Conservation (phyloP, 2,113 vertebrate species). For the Varanus komodoensis region DNA sequence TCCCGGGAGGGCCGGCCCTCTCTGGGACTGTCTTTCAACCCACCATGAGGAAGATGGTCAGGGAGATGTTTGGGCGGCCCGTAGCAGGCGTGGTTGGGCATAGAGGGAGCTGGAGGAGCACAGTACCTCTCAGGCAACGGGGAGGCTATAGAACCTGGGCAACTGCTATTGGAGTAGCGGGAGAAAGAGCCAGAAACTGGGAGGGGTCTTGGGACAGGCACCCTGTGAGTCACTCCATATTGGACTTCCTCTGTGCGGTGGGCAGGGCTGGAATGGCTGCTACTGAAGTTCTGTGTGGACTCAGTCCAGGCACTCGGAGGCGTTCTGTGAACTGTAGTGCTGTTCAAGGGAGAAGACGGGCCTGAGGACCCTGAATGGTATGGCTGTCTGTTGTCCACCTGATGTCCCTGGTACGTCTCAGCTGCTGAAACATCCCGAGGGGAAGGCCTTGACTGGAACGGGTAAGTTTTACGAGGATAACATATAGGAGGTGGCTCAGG, state of each 20-base stretch:
- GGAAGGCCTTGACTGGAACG: slow-evolving; percentile 65
- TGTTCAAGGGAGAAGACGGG: slow-evolving; percentile 74
- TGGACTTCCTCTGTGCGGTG: slow-evolving; percentile 82
- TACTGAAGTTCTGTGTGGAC: slow-evolving; percentile 67
- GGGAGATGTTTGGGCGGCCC: slow-evolving; percentile 74
- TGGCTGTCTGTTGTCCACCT: slow-evolving; percentile 78
- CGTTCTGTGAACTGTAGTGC: slow-evolving; percentile 71
- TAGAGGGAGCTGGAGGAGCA: slow-evolving; percentile 41
- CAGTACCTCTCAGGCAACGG: slow-evolving; percentile 65
- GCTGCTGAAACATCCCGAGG: slow-evolving; percentile 67
- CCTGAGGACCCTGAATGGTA: slow-evolving; percentile 74
- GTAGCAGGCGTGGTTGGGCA: slow-evolving; percentile 78
- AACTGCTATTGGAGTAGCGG: slow-evolving; percentile 71
- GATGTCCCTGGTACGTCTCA: slow-evolving; percentile 47
- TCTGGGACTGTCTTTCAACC: slow-evolving; percentile 59
- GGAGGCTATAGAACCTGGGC: slow-evolving; percentile 44
- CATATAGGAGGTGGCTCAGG: slow-evolving; percentile 91
- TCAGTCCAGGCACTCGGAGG: slow-evolving; percentile 59
- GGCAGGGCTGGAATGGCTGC: slow-evolving; percentile 79
- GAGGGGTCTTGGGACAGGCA: slow-evolving; percentile 75
- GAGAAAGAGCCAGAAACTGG: slow-evolving; percentile 82
- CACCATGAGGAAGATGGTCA: slow-evolving; percentile 67
- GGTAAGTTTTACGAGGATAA: slow-evolving; percentile 87
- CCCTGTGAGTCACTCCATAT: slow-evolving; percentile 80
- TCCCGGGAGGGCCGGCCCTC: slow-evolving; percentile 71